These are phyloP conservation scores for Drosophila rufa DNA, from an alignment of 1,140 invertebrate species.

Conservation along the genomic window DNA sequence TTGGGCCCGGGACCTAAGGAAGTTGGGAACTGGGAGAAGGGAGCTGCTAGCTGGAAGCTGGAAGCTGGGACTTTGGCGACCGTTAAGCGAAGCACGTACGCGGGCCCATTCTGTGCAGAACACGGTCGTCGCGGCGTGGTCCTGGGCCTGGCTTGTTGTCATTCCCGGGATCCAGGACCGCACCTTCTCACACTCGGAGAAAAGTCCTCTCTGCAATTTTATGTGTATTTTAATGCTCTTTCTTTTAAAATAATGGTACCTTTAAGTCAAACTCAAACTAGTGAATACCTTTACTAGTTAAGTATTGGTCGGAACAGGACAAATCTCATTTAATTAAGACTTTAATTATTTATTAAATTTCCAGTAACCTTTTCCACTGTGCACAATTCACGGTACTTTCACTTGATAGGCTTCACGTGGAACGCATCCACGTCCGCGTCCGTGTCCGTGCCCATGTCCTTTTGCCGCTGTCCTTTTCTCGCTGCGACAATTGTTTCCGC, in stretches of 20 bases:
- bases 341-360: too few relatives aligned
- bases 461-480: conserved; percentile 10
- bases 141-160: conserved; percentile 45
- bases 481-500: conserved; percentile 53
- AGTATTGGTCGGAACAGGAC: too few relatives aligned
- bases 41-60: neutral
- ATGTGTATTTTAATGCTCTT: neutral
- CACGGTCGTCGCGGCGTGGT: conserved; percentile 39
- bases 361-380: neutral
- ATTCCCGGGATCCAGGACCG: conserved; percentile 29
- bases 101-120: conserved; percentile 15
- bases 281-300: neutral
- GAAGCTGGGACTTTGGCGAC: conserved; percentile 3
- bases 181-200: neutral
- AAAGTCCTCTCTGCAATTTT: neutral
- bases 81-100: conserved; percentile 67
- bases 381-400: conserved; percentile 47
- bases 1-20: neutral
- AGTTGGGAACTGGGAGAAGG: neutral
- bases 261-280: too few relatives aligned
- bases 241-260: too few relatives aligned
- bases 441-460: neutral
- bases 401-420: conserved; percentile 75
- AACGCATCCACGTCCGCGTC: conserved; percentile 38
- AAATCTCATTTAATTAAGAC: too few relatives aligned